Evolutionary conservation across 1,140 invertebrate species (phyloP), one percentile per base, ranked within the genome.

Genomic region (Octopus sinensis): DNA sequence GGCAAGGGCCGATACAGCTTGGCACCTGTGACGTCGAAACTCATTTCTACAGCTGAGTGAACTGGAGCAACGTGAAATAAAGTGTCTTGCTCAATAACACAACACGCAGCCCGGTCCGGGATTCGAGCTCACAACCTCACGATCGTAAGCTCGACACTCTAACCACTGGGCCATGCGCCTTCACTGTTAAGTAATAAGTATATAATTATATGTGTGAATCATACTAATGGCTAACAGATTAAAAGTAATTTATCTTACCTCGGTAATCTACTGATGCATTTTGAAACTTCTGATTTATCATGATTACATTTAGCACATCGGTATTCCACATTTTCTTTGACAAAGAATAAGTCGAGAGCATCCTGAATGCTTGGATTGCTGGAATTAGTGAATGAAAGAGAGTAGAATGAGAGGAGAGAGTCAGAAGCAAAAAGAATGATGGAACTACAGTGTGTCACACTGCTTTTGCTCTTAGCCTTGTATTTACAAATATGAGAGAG

Each of bases 251-350:
- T 43, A 43, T 54, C 53, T 73, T 82, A 89, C 88, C 88, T 87
- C 62, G 89, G 89, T 75, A 90, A 79, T 23, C 83, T 84, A 1
- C 82, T 83, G 80, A 90, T 87, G 79, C 86, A 87, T 80, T 88
- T 87, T 7, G 81, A 80, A 43, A 89, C 86, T 53, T 85, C 81
- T 4, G 87, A 86, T 54, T 86, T 86, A 7, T 80, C 83, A 51
- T 84, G 84, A 4, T 83, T 84, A 86, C 89, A 90, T 83, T 88
- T 87, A 76, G 86, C 88, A 86, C 89, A 90, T 51, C 81, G 88
- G 71, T 89, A 90, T 12, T 90, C 88, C 54, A 88, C 85, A 17
- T 82, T 30, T 81, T 89, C 89, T 78, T 85, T 84, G 53, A 82
- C 76, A 76, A 90, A 88, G 78, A 87, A 89, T 23, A 86, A 77